phyloP scores from a whole-genome alignment of 2,797 vertebrate species.

The Melanotaenia maccullochi region DNA sequence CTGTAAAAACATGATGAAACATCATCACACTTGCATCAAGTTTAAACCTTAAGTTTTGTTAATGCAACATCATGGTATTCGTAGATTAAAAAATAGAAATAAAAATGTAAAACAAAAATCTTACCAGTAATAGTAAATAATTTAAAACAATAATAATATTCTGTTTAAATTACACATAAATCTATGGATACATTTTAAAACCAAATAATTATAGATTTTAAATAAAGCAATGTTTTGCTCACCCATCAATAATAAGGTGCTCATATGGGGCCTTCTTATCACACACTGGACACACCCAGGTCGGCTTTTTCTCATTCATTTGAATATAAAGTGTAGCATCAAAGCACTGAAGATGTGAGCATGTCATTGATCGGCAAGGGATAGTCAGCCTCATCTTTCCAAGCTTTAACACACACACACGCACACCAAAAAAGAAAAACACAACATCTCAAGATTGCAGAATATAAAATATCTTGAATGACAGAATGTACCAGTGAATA shows the following conservation, averaged over 20 bases:
- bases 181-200: not conserved
- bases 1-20: conserved; percentile 70
- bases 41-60: not conserved
- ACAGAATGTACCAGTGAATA: not conserved
- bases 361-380: conserved; percentile 93
- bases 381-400: conserved; percentile 98
- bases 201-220: not conserved
- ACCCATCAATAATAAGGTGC: conserved; percentile 98
- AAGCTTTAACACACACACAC: conserved; percentile 80
- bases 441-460: not conserved
- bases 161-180: not conserved
- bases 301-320: conserved; percentile 99
- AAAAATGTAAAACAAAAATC: not conserved
- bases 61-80: not conserved
- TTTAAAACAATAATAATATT: not conserved
- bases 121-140: not conserved
- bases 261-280: conserved; percentile 98
- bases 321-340: conserved; percentile 98
- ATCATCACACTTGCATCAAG: not conserved
- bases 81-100: not conserved
- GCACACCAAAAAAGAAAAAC: not conserved
- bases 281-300: conserved; percentile 98
- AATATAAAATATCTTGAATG: not conserved
- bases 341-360: conserved; percentile 97
- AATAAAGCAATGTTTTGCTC: conserved; percentile 56